phyloP scores from a whole-genome alignment of 2,797 vertebrate genomes.

The Phoeniculus purpureus region DNA sequence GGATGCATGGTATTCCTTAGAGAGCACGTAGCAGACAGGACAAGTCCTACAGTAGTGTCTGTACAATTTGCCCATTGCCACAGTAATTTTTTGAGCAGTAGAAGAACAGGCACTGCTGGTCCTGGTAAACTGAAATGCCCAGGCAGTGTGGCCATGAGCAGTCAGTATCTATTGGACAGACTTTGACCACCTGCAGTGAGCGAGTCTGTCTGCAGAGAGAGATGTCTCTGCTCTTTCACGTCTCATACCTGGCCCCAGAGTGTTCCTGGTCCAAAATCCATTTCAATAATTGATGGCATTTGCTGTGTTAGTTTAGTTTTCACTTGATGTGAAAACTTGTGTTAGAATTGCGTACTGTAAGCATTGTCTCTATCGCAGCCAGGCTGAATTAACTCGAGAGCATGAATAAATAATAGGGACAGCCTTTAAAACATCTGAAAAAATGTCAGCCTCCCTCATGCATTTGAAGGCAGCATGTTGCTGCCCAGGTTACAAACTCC shows the following conservation, averaged over 20 bases:
- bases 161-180: not conserved
- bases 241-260: not conserved
- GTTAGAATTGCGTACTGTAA: slow-evolving; percentile 49
- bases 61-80: not conserved
- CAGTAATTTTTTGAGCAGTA: not conserved
- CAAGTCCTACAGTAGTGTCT: not conserved
- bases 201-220: not conserved
- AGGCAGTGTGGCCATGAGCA: not conserved
- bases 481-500: not conserved
- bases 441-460: slow-evolving; percentile 16
- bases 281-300: slow-evolving; percentile 56
- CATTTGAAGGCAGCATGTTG: not conserved
- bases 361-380: slow-evolving; percentile 8
- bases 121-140: not conserved
- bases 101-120: not conserved
- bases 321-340: not conserved
- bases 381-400: slow-evolving; percentile 38
- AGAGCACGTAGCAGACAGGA: not conserved
- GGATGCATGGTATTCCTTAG: not conserved
- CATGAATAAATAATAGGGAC: slow-evolving; percentile 63
- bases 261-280: not conserved
- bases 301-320: slow-evolving; percentile 36
- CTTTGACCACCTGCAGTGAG: not conserved
- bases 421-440: slow-evolving; percentile 56
- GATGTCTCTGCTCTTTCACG: not conserved